These are phyloP conservation scores for Choreutis nemorana DNA, from an alignment of 2,888 invertebrate species.

Conservation along the genomic window DNA sequence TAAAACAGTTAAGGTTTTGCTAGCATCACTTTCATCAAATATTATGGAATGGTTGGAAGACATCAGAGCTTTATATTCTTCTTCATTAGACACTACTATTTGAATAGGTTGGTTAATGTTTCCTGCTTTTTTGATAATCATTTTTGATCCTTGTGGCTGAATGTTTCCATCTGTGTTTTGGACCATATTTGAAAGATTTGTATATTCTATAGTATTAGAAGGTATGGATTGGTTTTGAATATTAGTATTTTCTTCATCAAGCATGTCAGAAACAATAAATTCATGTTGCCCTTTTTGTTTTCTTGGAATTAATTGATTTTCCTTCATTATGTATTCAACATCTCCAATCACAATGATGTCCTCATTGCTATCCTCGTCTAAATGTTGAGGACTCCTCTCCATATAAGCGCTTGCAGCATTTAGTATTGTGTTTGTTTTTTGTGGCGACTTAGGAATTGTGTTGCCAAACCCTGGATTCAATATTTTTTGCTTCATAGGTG, in stretches of 20 bases:
- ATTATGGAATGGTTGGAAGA: conserved; percentile 50
- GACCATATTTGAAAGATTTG: too few species aligned
- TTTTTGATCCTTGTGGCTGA: conserved; percentile 24
- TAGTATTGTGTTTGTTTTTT: conserved; percentile 16
- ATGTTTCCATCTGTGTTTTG: conserved; percentile 22
- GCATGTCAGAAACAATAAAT: conserved; percentile 28
- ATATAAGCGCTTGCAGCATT: conserved; percentile 18
- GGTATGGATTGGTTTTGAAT: conserved; percentile 21
- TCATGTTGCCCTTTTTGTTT: conserved; percentile 18
- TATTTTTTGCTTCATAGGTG: conserved; percentile 39
- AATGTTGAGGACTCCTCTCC: conserved; percentile 17
- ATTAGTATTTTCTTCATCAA: conserved; percentile 25
- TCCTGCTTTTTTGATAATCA: conserved; percentile 32
- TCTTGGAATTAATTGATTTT: conserved; percentile 37
- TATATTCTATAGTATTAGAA: conserved; percentile 29
- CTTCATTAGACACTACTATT: conserved; percentile 59
- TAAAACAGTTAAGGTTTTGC: conserved; percentile 46
- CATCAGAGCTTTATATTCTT: conserved; percentile 56
- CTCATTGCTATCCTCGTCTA: conserved; percentile 20
- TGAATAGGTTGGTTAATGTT: conserved; percentile 46
- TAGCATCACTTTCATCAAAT: conserved; percentile 42
- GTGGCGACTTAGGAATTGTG: too few species aligned
- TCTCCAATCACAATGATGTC: conserved; percentile 65
- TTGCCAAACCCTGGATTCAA: conserved; percentile 37
- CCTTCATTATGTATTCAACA: conserved; percentile 62